Conservation (phyloP, 2,797 vertebrate species). For the Sebastes umbrosus region DNA sequence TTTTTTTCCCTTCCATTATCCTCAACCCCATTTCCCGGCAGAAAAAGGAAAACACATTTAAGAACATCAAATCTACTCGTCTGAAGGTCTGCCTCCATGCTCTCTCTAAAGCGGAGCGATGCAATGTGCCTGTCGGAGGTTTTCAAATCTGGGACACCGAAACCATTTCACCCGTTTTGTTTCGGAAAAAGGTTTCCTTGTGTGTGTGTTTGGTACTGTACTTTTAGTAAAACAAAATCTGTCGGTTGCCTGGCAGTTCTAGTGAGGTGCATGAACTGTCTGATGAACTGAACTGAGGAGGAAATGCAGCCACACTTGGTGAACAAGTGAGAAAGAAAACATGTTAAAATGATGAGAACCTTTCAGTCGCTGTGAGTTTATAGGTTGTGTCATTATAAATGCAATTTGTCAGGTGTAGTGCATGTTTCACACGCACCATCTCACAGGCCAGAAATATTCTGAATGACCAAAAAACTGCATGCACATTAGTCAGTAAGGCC, state of each 20-base stretch:
- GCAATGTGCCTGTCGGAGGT: slow-evolving; percentile 17
- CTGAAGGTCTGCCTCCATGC: slow-evolving; percentile 15
- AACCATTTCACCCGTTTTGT: slow-evolving; percentile 29
- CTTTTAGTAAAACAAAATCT: neutral
- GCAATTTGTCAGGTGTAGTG: neutral
- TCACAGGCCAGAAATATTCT: neutral
- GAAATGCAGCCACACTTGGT: neutral
- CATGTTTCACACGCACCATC: neutral
- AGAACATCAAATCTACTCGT: slow-evolving; percentile 33
- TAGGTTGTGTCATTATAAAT: neutral
- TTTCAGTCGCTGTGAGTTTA: neutral
- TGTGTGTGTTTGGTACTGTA: neutral
- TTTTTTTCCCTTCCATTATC: slow-evolving; percentile 13
- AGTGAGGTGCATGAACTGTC: neutral
- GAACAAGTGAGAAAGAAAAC: neutral
- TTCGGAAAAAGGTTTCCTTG: neutral
- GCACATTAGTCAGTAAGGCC: neutral
- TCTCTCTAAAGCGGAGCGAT: slow-evolving; percentile 16
- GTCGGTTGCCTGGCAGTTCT: neutral
- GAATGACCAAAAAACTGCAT: neutral
- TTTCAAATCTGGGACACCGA: slow-evolving; percentile 36
- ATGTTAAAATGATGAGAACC: neutral
- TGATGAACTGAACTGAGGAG: neutral
- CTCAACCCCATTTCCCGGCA: slow-evolving; percentile 35
- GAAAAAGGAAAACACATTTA: slow-evolving; percentile 46